Evolutionary conservation across 2,113 vertebrate genomes (phyloP).

Genomic region (Fregata magnificens): DNA sequence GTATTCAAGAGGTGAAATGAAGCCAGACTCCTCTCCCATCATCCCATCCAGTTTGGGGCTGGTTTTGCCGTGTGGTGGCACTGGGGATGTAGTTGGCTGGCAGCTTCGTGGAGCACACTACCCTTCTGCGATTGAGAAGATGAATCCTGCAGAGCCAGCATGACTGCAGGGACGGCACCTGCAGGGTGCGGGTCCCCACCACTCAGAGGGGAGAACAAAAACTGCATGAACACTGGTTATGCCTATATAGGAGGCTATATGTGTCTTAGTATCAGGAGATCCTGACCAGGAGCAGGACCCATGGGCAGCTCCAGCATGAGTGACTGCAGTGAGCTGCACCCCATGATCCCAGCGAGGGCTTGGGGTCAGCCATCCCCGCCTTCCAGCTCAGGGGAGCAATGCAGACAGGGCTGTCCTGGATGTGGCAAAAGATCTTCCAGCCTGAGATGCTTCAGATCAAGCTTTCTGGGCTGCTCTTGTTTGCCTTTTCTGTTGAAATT

Average conservation of each 20-base stretch:
- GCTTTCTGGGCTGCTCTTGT: background rate
- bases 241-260: background rate
- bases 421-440: background rate
- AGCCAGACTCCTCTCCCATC: background rate
- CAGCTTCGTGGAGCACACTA: background rate
- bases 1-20: background rate
- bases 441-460: background rate
- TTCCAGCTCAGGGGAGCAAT: background rate
- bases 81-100: background rate
- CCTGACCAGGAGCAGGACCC: background rate
- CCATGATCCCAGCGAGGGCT: background rate
- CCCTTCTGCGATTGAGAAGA: background rate
- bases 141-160: accelerated
- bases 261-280: background rate
- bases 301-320: background rate
- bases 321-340: background rate
- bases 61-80: background rate
- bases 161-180: background rate
- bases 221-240: background rate
- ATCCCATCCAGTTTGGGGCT: background rate
- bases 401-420: accelerated
- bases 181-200: accelerated
- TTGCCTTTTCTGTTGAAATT: background rate
- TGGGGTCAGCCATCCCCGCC: background rate
- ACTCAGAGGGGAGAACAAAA: background rate